Evolutionary conservation across 2,797 vertebrate genomes (phyloP).

Genomic region (Artibeus jamaicensis): DNA sequence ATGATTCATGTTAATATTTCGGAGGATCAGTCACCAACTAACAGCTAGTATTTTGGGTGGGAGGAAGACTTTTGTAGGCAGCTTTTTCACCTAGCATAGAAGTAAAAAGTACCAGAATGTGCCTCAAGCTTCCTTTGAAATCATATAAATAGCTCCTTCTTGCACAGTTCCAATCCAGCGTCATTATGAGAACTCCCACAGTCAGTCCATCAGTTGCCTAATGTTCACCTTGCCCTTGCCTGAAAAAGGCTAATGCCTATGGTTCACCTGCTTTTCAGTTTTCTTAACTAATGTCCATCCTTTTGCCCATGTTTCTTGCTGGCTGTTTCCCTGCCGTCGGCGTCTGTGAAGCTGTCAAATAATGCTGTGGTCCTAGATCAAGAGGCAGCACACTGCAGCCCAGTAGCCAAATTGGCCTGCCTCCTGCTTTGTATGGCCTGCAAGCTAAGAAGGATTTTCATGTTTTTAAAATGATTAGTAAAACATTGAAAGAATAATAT

Average conservation of each 20-base stretch:
- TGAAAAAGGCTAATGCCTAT: background rate
- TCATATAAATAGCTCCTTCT: constrained; percentile 48
- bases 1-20: constrained; percentile 73
- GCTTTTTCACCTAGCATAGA: constrained; percentile 59
- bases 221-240: constrained; percentile 21
- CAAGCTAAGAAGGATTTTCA: background rate
- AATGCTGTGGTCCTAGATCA: background rate
- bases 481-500: constrained; percentile 43
- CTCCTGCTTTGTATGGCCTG: background rate
- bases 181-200: constrained; percentile 35
- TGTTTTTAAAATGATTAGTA: background rate
- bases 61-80: constrained; percentile 73
- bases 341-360: background rate
- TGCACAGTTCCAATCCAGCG: constrained; percentile 45
- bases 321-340: background rate
- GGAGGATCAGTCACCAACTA: constrained; percentile 61
- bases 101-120: constrained; percentile 44
- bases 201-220: background rate
- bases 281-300: background rate
- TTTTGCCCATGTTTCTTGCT: background rate
- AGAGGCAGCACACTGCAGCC: background rate
- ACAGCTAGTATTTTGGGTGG: constrained; percentile 67
- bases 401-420: background rate
- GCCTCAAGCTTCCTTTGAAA: constrained; percentile 35
- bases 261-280: background rate